Base-by-base conservation (phyloP, 2,888 invertebrate genomes). In the Mycalesis mineus region DNA sequence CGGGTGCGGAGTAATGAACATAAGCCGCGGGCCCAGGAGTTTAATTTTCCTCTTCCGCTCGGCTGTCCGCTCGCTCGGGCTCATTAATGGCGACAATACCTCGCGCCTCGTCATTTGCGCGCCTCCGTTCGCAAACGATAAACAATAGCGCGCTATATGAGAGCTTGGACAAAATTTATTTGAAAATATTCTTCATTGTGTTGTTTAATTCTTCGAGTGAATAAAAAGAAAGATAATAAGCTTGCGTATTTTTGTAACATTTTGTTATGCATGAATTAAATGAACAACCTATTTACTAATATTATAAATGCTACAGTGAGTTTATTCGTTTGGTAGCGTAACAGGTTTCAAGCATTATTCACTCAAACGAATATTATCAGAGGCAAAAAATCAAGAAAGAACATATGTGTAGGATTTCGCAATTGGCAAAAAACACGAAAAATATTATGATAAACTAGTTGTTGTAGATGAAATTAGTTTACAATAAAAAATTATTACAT, bases 41-140 rank as follows among this genome's bases (percentile, higher is more conserved):
- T 89, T 89, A 89, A 89, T 89, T 89, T 89, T 89, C 88, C 88
- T 89, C 82, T 89, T 89, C 88, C 88, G 86, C 78, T 70, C 76
- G 74, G 75, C 79, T 80, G 77, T 82, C 80, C 80, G 78, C 75
- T 74, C 67, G 65, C 68, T 78, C 69, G 74, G 71, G 82, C 82
- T 86, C 85, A 85, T 86, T 86, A 85, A 80, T 79, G 80, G 80
- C 83, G 82, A 87, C 87, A 87, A 86, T 87, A 82, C 80, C 77
- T 80, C 77, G 80, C 81, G 83, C 84, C 79, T 80, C 84, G 77
- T 84, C 84, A 87, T 83, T 82, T 82, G 80, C 63, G 61, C 60
- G 59, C 66, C 63, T 63, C 58, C 61, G 62, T 63, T 69, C 68
- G 72, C 71, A 68, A 73, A 68, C 66, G 66, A 69, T 72, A 72